These are phyloP conservation scores for Ophiodon elongatus DNA, from an alignment of 2,113 vertebrate species.

Conservation along the genomic window DNA sequence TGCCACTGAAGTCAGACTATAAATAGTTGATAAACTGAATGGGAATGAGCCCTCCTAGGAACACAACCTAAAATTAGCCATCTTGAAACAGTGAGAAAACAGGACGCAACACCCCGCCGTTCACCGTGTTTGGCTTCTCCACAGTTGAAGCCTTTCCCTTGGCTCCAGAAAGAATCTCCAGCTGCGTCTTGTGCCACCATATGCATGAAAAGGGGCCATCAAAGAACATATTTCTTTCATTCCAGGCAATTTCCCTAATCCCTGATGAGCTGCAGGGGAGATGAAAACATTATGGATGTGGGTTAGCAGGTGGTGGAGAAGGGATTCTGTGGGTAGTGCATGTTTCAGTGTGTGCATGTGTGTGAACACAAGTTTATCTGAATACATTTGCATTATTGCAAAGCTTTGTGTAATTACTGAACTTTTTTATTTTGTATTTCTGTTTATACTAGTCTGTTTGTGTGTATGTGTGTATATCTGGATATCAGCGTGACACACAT, in stretches of 20 bases:
- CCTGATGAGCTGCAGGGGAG: slow-evolving; percentile 84
- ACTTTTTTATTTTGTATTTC: slow-evolving; percentile 37
- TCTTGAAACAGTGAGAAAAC: slow-evolving; percentile 40
- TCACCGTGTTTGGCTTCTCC: slow-evolving; percentile 33
- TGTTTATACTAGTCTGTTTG: slow-evolving; percentile 25
- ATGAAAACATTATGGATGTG: slow-evolving; percentile 80
- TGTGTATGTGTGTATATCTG: slow-evolving; percentile 21
- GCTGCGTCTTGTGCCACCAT: slow-evolving; percentile 82
- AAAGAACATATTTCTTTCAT: slow-evolving; percentile 87
- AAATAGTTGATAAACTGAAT: slow-evolving; percentile 34
- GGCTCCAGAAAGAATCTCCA: slow-evolving; percentile 77
- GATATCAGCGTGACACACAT: slow-evolving; percentile 43
- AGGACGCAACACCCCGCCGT: slow-evolving; percentile 10
- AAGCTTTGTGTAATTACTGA: slow-evolving; percentile 48
- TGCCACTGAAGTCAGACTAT: neutral
- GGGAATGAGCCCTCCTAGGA: slow-evolving; percentile 5
- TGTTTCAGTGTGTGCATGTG: slow-evolving; percentile 38
- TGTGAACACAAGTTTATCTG: slow-evolving; percentile 56
- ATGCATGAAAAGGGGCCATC: slow-evolving; percentile 84
- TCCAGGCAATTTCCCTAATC: slow-evolving; percentile 87
- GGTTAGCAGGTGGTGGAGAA: slow-evolving; percentile 81
- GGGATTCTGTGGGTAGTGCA: slow-evolving; percentile 60
- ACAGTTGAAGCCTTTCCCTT: slow-evolving; percentile 62
- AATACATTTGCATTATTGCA: slow-evolving; percentile 61
- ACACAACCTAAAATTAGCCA: slow-evolving; percentile 26